A percentile compares a stretch with the other conserved stretches of the same genome.
phyloP scores from a whole-genome alignment of 2,888 invertebrate genomes.

The Synergus itoensis region DNA sequence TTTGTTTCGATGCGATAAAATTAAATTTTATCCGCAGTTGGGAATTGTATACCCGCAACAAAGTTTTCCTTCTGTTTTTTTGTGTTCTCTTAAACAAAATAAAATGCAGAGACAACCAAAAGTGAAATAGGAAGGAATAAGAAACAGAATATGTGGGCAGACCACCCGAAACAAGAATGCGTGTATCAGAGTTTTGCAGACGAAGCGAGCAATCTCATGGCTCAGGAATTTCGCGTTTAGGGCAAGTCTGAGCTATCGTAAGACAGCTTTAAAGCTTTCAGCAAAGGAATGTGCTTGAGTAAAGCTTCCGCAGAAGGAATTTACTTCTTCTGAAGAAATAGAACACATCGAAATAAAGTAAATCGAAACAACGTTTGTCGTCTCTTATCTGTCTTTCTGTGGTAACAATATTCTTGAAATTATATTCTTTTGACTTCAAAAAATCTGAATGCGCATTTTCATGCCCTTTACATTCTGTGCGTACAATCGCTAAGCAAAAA shows the following conservation, averaged over 20 bases:
- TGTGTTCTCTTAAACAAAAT: not conserved
- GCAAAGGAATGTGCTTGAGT: slow-evolving; percentile 34
- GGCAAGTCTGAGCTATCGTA: slow-evolving; percentile 45
- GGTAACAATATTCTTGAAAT: not conserved
- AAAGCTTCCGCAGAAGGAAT: slow-evolving; percentile 35
- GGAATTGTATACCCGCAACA: no score
- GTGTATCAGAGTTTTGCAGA: slow-evolving; percentile 63
- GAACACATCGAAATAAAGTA: slow-evolving; percentile 16
- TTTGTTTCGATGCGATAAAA: no score
- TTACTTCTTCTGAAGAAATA: slow-evolving; percentile 25
- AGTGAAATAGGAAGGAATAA: slow-evolving; percentile 17
- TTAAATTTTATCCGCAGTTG: no score
- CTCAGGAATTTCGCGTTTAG: slow-evolving; percentile 55
- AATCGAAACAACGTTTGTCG: not conserved
- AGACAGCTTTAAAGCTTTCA: slow-evolving; percentile 39
- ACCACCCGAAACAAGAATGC: slow-evolving; percentile 44
- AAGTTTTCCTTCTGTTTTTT: no score
- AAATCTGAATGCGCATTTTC: not conserved
- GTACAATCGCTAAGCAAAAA: not conserved
- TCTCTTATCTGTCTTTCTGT: slow-evolving; percentile 4
- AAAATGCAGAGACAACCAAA: not conserved
- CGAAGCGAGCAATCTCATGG: slow-evolving; percentile 60
- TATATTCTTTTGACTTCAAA: not conserved
- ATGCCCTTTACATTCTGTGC: no score
- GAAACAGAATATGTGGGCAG: slow-evolving; percentile 25